Base-by-base conservation (phyloP, 2,797 vertebrate genomes). In the Sebastes flavidus region DNA sequence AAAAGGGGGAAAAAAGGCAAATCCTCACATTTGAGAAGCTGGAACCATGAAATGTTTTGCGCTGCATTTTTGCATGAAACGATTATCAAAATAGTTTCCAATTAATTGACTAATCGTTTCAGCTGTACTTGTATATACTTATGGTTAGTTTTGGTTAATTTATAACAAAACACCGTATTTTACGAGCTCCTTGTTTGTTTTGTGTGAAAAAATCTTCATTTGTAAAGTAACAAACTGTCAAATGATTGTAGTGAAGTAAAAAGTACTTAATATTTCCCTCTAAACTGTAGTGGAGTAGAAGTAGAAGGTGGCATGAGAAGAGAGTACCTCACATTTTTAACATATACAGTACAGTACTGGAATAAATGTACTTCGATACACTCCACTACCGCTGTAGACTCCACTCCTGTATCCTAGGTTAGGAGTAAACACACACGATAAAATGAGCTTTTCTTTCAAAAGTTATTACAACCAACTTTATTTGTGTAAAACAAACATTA, bases 401-500 rank as follows among this genome's bases (percentile, higher is more conserved):
- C 52, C 62, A 13, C 65, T 46, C 30, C 52, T 63, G 36, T 27
- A 78, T 54, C 55, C 56, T 16, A 24, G n/a, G 27, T 77, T 3
- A 66, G 38, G 36, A 60, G 3, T 13, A 25, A 49, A 55, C 25
- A 63, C 3, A 63, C 3, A 34, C 0, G 4, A 42, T n/a, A 56
- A 18, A 59, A 60, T 8, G 20, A 9, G 4, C 1, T 20, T 36
- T 77, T 8, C 9, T 55, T 46, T 24, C 10, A 16, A 67, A 34
- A 42, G 14, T 27, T 68, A 54, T 14, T 36, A 8, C 3, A 59
- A 54, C 0, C 3, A 20, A 8, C 16, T 85, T 86, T 85, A 85
- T 85, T 88, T 58, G 9, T 55, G 10, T 4, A 61, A 79, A 72
- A 69, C 5, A 56, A 49, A 83, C 32, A 66, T 58, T 63, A 65